Conservation (phyloP, 2,888 invertebrate species). For the Phymatocera aterrima region DNA sequence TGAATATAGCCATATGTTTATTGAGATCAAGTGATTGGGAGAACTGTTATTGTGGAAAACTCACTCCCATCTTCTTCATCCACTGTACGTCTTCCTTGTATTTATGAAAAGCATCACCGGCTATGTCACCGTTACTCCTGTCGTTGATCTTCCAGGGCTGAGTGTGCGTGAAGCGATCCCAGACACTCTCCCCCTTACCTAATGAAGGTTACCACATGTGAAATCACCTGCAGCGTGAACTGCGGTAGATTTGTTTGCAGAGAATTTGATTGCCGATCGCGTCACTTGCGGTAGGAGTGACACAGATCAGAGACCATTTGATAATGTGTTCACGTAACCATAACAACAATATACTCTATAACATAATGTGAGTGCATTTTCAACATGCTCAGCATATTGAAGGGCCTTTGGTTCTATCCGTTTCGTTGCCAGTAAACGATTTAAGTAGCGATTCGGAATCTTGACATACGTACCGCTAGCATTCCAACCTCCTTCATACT, state of each 20-base stretch:
- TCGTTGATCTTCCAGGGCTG: slow-evolving; percentile 77
- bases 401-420: too few relatives aligned
- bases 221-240: neutral
- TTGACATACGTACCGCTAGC: slow-evolving; percentile 75
- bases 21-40: neutral
- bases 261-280: too few relatives aligned
- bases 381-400: too few relatives aligned
- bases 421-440: too few relatives aligned
- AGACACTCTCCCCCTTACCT: slow-evolving; percentile 82
- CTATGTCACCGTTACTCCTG: slow-evolving; percentile 79
- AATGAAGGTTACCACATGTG: slow-evolving; percentile 44
- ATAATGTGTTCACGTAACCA: too few relatives aligned
- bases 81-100: slow-evolving; percentile 79
- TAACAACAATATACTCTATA: too few relatives aligned
- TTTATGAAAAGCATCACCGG: slow-evolving; percentile 82
- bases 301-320: too few relatives aligned
- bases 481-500: slow-evolving; percentile 82
- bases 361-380: too few relatives aligned
- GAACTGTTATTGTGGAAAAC: slow-evolving; percentile 26
- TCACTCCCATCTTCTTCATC: slow-evolving; percentile 77
- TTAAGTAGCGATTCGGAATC: slow-evolving; percentile 70
- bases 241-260: neutral
- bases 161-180: slow-evolving; percentile 81
- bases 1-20: too few relatives aligned
- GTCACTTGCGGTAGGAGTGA: too few relatives aligned